A percentile compares a stretch with the other conserved stretches of the same genome.
These are phyloP conservation scores for Cephus pygmeus DNA, from an alignment of 2,888 invertebrate genomes.

Conservation along the genomic window DNA sequence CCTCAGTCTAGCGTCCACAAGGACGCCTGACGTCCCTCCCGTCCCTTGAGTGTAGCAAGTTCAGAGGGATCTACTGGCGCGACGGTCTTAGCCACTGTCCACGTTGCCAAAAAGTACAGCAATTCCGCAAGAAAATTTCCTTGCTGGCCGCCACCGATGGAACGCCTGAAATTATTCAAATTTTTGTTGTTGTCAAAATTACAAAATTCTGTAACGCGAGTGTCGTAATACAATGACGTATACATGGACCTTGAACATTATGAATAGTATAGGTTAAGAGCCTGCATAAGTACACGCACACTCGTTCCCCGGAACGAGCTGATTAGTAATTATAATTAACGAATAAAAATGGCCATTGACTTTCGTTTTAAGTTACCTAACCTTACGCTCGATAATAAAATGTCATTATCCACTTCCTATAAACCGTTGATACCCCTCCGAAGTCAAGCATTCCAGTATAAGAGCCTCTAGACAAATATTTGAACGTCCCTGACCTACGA, in stretches of 20 bases:
- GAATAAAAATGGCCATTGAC: neutral
- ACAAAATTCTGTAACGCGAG: neutral
- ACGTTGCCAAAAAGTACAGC: neutral
- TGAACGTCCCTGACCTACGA: conserved; percentile 24
- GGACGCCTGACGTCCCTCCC: neutral
- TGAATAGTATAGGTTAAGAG: neutral
- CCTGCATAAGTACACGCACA: neutral
- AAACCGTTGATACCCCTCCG: neutral
- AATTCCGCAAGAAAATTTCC: neutral
- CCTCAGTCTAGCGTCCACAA: neutral
- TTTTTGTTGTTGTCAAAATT: neutral
- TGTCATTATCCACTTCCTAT: neutral
- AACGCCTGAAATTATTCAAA: neutral
- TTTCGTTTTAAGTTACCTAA: neutral
- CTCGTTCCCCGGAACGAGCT: neutral
- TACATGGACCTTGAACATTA: neutral
- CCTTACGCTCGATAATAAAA: neutral
- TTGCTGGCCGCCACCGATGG: neutral
- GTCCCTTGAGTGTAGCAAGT: neutral
- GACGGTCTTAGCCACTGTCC: neutral
- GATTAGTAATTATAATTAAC: neutral
- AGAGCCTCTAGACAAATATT: neutral
- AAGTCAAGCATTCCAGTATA: neutral
- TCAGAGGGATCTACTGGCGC: neutral
- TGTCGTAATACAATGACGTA: neutral